Conservation (phyloP, 1,140 invertebrate genomes). For the Drosophila prosaltans region DNA sequence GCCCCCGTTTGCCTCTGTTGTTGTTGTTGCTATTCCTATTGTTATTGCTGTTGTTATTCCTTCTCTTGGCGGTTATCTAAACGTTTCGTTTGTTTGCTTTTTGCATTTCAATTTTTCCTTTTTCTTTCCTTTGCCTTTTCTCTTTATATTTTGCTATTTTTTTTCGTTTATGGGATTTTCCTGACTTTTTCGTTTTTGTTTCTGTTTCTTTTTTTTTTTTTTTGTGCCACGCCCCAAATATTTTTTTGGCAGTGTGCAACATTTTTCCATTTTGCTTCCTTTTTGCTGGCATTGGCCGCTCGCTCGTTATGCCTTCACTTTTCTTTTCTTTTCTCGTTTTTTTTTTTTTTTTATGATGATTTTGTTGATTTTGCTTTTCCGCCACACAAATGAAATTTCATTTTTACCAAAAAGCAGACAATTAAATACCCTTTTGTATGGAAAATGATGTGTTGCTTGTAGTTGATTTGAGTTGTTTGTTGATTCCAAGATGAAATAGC, state of each 20-base stretch:
- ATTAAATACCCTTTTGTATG: conserved; percentile 33
- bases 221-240: conserved; percentile 15
- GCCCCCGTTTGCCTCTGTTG: conserved; percentile 18
- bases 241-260: conserved; percentile 17
- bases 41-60: conserved; percentile 23
- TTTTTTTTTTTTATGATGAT: conserved; percentile 69
- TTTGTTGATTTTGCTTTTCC: conserved; percentile 76
- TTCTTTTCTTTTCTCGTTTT: background rate
- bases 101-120: conserved; percentile 71
- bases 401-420: conserved; percentile 12
- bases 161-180: no score
- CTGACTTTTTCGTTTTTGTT: background rate
- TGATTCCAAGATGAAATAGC: no score
- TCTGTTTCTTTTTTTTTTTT: conserved; percentile 34
- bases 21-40: background rate
- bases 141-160: conserved; percentile 14
- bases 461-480: no score
- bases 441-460: background rate
- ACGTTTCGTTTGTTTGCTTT: conserved; percentile 64
- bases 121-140: conserved; percentile 21
- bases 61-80: conserved; percentile 69
- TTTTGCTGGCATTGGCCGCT: conserved; percentile 32
- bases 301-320: background rate
- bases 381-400: conserved; percentile 39
- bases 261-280: conserved; percentile 36